Evolutionary conservation across 2,797 vertebrate genomes (phyloP).

Genomic region (Poecilia wingei): DNA sequence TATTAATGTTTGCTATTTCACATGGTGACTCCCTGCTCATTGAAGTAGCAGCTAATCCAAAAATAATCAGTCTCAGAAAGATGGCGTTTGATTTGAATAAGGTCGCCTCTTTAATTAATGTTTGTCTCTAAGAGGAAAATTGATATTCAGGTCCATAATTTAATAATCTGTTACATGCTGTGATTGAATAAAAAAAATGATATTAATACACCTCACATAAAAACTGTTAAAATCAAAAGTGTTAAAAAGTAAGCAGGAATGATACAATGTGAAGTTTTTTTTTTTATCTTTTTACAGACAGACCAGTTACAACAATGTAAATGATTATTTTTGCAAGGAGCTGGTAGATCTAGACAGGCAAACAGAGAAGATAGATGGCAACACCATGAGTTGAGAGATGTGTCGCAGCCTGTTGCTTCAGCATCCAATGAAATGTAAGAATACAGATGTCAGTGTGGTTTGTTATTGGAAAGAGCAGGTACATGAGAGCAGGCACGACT

Average conservation of each 20-base stretch:
- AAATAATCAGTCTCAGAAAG: slow-evolving; percentile 11
- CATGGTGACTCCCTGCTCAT: neutral
- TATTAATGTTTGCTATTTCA: neutral
- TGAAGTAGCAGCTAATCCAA: slow-evolving; percentile 1
- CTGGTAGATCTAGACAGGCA: neutral
- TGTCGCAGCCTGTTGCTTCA: neutral
- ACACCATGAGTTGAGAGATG: neutral
- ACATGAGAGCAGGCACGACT: neutral
- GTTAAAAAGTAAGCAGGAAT: neutral
- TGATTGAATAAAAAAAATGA: neutral
- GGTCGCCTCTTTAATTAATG: neutral
- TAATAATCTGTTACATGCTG: neutral
- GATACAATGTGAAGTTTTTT: neutral
- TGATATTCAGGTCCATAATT: neutral
- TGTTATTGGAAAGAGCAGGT: neutral
- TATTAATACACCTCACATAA: neutral
- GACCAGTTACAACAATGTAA: neutral
- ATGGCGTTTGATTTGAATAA: slow-evolving; percentile 10
- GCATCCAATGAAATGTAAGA: neutral
- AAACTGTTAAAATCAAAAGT: neutral
- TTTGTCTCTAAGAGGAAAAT: neutral
- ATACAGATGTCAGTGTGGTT: neutral
- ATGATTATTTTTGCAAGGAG: neutral
- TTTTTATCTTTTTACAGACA: neutral
- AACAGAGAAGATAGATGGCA: neutral